Percentiles rank a stretch among this genome's conserved stretches.
Evolutionary conservation across 2,113 vertebrate species (phyloP).

Genomic region (Apodemus speciosus): DNA sequence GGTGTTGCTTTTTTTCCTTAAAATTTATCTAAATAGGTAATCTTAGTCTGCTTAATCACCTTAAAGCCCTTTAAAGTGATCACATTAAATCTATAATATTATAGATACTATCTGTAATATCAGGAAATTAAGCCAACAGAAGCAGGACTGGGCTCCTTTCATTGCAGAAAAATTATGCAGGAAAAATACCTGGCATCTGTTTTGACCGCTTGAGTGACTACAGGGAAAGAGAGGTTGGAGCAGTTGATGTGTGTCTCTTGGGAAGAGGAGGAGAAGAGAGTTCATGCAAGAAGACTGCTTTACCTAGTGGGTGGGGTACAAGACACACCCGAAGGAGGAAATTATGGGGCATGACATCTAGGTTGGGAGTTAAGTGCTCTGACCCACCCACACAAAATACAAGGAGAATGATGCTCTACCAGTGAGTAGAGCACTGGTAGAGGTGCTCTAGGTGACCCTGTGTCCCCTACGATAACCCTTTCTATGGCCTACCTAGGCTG

Average conservation of each 20-base stretch:
- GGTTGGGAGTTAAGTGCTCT: no score
- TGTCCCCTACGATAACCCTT: neutral
- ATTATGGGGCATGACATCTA: neutral
- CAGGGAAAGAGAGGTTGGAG: neutral
- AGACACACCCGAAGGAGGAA: constrained; percentile 53
- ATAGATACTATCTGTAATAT: constrained; percentile 91
- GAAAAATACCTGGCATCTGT: constrained; percentile 86
- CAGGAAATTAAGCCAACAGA: constrained; percentile 90
- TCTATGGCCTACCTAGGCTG: neutral
- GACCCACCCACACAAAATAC: neutral
- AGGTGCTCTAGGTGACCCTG: no score
- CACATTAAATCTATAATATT: constrained; percentile 90
- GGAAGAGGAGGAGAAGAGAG: neutral
- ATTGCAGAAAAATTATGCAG: constrained; percentile 92
- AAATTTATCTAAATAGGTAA: constrained; percentile 74
- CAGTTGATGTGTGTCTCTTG: neutral
- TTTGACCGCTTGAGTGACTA: constrained; percentile 88
- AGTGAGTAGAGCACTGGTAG: no score
- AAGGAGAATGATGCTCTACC: neutral
- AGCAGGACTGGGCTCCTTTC: constrained; percentile 84
- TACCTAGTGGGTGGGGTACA: constrained; percentile 66
- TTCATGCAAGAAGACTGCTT: constrained; percentile 43
- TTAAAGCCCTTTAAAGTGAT: constrained; percentile 63
- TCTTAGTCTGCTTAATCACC: constrained; percentile 91
- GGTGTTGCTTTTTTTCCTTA: neutral